Base-by-base conservation (phyloP, 2,113 vertebrate species). In the Capra hircus region DNA sequence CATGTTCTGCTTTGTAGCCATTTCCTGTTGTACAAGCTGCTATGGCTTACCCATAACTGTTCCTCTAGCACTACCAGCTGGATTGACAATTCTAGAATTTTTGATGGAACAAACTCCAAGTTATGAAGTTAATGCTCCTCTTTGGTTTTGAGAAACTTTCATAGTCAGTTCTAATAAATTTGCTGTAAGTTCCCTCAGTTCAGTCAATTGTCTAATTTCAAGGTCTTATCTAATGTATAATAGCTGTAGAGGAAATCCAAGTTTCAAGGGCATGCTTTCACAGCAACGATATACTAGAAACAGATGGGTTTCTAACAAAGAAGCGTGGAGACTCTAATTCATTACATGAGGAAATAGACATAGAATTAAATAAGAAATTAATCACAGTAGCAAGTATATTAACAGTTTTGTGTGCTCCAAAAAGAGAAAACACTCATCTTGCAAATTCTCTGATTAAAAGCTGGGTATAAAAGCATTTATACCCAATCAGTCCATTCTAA, bases 241-340 rank as follows among this genome's bases (percentile, higher is more conserved):
- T 36, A 50, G 28, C n/a, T 64, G 71, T 3, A 95, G 85, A 57
- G 83, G 55, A 97, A 98, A 98, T 96, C 3, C 16, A 67, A 52
- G 85, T 84, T 98, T 98, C 93, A 98, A 98, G 96, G 97, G 92
- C 93, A 97, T 91, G 78, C 27, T 86, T 95, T 96, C 82, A 67
- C 0, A 0, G 97, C 84, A 98, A 80, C 90, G 45, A 28, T 94
- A n/a, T 2, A 95, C 91, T 80, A 94, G 95, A 33, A 98, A 88
- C 74, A 97, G 90, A 95, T 85, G 97, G 94, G 90, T n/a, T 98
- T 97, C 96, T 1, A 74, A 97, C 78, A 85, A 93, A 97, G 95
- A 95, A 87, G 64, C 53, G 93, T 82, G 93, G 52, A 90, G 28
- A 95, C 33, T 85, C 89, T 97, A 96, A 97, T 52, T 97, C 93